Evolutionary conservation across 2,113 vertebrate genomes (phyloP), one percentile per base, ranked within the genome.

Genomic region (Hylia prasina): DNA sequence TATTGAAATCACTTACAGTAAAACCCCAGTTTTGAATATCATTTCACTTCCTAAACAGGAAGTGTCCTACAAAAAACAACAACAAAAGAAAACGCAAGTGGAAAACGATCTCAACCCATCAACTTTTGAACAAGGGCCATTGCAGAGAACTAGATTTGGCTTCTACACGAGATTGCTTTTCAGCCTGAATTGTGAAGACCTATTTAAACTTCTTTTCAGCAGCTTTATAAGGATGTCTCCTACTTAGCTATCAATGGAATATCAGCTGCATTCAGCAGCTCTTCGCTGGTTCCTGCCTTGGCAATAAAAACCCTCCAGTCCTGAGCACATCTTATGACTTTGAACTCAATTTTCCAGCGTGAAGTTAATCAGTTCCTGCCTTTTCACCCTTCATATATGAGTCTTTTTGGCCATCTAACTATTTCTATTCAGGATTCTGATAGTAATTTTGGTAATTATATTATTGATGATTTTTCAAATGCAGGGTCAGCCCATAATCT

Each of bases 1-100:
- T 58, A 68, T 3, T 95, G 94, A 94, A 97, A 90, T 96, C 92
- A 89, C 73, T 96, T 97, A 93, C 93, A 89, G 92, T 96, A 96
- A 97, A 93, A 28, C 72, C 68, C 72, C 61, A 71, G 92, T 81
- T 96, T 40, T 94, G 75, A 88, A 68, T 94, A 88, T 87, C 66
- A 73, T 86, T 88, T 90, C 63, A 33, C 71, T 92, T 93, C 90
- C 88, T 94, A 97, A 96, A 94, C 94, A 94, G 92, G 93, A 97
- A 90, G 60, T 50, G 51, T 90, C 60, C 76, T 75, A 42, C 2
- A 0, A 51, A 96, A 95, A 94, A 83, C 88, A 95, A 42, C 87
- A 96, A 87, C 79, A 92, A 39, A 70, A 68, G 84, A 73, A 73
- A 90, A 85, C 1, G 0, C 73, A n/a, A 93, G 72, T 68, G 40